Evolutionary conservation across 2,797 vertebrate genomes (phyloP), one percentile per base, ranked within the genome.

Genomic region (Bradypodion pumilum): DNA sequence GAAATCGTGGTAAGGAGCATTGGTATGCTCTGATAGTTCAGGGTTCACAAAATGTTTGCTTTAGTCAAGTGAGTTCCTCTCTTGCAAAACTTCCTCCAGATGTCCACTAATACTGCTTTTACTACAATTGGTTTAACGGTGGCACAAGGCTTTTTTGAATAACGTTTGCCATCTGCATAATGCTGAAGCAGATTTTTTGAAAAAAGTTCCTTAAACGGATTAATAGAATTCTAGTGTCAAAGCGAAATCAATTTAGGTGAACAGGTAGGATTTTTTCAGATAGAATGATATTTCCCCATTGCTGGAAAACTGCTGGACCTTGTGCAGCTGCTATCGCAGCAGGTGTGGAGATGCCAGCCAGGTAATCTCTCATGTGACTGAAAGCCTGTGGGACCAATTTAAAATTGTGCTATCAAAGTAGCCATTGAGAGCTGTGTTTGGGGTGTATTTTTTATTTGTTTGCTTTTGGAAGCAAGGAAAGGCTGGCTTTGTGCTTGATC

Each of bases 401-500:
- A 44, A 68, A 85, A 85, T 15, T 35, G 62, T 68, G 35, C 52
- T 46, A 10, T 21, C 46, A 76, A 75, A 75, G 63, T 69, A 12
- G 3, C 60, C 19, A 62, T 44, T 85, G 9, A 35, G 37, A 69
- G 40, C 16, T 0, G 70, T 88, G 59, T 15, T 68, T n/a, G n/a
- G 16, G 59, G 79, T 78, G 59, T 88, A 88, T 23, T 89, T 85
- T 80, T 70, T 88, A 19, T 70, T 70, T 42, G 8, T 19, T 42
- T 4, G 27, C 29, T 66, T 65, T 5, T 32, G 46, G 82, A 92
- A 85, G 82, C 88, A 60, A 66, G 88, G 80, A 56, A 87, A 37
- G 40, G 12, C 25, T 68, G 29, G 35, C 23, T 49, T 78, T 46
- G 75, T 27, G 16, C 2, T 66, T 76, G 37, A 72, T 29, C 52